These are phyloP conservation scores for Pangasius krempfi DNA, from an alignment of 2,797 vertebrate species.

Conservation along the genomic window DNA sequence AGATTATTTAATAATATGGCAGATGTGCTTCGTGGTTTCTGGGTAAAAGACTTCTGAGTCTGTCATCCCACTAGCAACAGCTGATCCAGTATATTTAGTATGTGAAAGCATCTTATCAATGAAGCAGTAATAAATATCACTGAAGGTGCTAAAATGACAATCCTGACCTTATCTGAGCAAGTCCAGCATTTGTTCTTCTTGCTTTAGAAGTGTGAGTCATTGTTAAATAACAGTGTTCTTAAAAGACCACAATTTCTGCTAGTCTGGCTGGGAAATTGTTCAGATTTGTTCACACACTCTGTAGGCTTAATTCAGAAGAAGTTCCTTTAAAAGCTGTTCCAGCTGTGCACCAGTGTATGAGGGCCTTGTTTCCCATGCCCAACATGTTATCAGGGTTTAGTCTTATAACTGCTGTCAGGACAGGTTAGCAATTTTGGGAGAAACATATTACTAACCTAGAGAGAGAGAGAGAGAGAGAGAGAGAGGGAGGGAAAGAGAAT, in stretches of 20 bases:
- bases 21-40: slow-evolving; percentile 20
- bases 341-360: slow-evolving; percentile 1
- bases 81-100: slow-evolving; percentile 2
- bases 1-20: not conserved
- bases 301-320: not conserved
- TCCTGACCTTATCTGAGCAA: slow-evolving; percentile 1
- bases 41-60: not conserved
- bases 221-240: slow-evolving; percentile 4
- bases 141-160: not conserved
- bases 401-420: slow-evolving; percentile 14
- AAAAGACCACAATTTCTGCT: not conserved
- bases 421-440: not conserved
- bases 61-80: not conserved
- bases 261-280: not conserved
- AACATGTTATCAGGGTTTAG: slow-evolving; percentile 18
- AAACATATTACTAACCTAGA: slow-evolving; percentile 10
- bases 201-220: not conserved
- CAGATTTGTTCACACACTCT: not conserved
- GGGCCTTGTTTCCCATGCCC: not conserved
- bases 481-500: slow-evolving; percentile 19
- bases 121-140: not conserved
- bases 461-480: slow-evolving; percentile 23
- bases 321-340: slow-evolving; percentile 9
- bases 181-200: slow-evolving; percentile 5
- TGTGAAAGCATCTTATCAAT: not conserved